phyloP scores from a whole-genome alignment of 2,113 vertebrate genomes.

The Dendropsophus ebraccatus region DNA sequence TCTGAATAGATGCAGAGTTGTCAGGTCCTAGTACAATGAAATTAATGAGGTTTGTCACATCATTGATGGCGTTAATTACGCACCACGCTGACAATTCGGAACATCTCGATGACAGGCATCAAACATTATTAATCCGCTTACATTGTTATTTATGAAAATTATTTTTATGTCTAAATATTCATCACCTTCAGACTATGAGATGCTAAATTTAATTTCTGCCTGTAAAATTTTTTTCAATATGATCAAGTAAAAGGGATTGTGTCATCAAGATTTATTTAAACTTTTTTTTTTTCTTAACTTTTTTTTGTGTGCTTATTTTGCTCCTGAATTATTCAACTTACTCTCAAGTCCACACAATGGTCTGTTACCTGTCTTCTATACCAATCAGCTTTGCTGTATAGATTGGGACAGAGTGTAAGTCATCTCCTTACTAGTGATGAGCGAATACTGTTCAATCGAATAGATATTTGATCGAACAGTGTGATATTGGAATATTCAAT shows the following conservation, averaged over 20 bases:
- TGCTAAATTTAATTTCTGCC: background rate
- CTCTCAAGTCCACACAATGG: no score
- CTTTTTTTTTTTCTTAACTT: background rate
- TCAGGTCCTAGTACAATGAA: background rate
- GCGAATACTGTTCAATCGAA: no score
- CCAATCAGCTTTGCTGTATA: no score
- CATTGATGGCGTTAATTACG: background rate
- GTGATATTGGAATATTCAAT: no score
- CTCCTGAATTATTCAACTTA: no score
- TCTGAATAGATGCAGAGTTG: background rate
- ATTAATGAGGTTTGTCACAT: conserved; percentile 15
- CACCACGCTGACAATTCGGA: background rate
- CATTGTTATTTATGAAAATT: background rate
- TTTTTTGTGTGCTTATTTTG: no score
- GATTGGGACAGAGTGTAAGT: no score
- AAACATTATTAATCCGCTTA: background rate
- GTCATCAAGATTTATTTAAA: background rate
- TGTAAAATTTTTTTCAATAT: background rate
- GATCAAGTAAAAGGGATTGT: no score
- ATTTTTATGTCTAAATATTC: background rate
- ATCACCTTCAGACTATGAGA: background rate
- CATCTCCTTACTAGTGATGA: no score
- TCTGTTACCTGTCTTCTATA: no score
- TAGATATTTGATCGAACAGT: no score
- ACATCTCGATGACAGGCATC: background rate